A percentile compares a stretch with the other conserved stretches of the same genome.
Conservation (phyloP, 2,888 invertebrate species). For the Tridacna crocea region DNA sequence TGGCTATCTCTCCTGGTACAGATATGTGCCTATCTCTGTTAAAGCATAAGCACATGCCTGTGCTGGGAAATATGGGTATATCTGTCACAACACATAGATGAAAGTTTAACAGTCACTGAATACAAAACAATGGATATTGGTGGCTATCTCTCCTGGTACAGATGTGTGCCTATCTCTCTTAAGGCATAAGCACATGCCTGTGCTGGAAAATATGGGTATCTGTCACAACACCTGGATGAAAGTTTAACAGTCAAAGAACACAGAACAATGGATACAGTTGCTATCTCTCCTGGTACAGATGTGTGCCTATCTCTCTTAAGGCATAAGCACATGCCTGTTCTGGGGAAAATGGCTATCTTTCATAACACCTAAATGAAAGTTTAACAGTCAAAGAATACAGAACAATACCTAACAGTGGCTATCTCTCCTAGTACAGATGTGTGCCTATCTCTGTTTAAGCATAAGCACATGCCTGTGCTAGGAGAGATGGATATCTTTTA, state of each 20-base stretch:
- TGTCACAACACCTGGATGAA: no score
- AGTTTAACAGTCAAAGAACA: neutral
- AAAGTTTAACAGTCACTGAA: neutral
- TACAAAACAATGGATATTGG: neutral
- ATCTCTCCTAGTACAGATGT: constrained; percentile 31
- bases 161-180: neutral
- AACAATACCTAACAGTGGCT: neutral
- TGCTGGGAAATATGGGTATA: constrained; percentile 26
- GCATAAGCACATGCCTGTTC: no score
- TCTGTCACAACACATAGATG: neutral
- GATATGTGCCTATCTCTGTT: constrained; percentile 8
- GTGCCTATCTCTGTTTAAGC: constrained; percentile 15
- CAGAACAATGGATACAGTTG: neutral
- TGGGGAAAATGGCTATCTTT: no score
- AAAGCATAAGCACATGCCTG: constrained; percentile 38
- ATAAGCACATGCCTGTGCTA: constrained; percentile 48
- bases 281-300: no score
- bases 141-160: neutral
- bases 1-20: constrained; percentile 13
- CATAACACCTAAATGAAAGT: no score
- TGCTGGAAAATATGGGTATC: constrained; percentile 30
- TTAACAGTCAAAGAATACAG: no score
- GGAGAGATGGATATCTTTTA: neutral
- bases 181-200: constrained; percentile 48
- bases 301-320: no score